These are phyloP conservation scores for Elegia similella DNA, from an alignment of 2,888 invertebrate genomes.

Conservation along the genomic window DNA sequence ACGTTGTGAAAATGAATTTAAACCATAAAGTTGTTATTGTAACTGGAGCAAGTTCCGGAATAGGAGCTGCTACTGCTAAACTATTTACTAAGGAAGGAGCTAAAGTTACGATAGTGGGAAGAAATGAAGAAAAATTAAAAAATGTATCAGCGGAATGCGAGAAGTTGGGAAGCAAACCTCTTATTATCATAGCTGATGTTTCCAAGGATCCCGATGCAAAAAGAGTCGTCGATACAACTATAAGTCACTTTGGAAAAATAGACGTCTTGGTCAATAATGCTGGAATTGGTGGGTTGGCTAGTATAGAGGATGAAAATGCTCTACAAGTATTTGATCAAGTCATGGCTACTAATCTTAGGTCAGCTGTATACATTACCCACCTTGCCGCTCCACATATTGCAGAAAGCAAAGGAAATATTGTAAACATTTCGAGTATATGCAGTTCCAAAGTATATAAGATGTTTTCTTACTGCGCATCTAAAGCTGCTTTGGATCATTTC, in stretches of 20 bases:
- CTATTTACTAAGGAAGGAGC: conserved; percentile 20
- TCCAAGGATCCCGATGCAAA: conserved; percentile 27
- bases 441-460: conserved; percentile 24
- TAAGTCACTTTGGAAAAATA: conserved; percentile 83
- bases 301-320: conserved; percentile 22
- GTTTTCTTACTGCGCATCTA: conserved; percentile 82
- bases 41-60: conserved; percentile 21
- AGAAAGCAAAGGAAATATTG: conserved; percentile 87
- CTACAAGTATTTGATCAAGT: conserved; percentile 44
- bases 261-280: conserved; percentile 85
- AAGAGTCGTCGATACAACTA: conserved; percentile 79
- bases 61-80: conserved; percentile 21
- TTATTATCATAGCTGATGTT: conserved; percentile 23
- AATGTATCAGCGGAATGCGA: conserved; percentile 9
- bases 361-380: conserved; percentile 86
- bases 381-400: conserved; percentile 89
- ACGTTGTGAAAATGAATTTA: conserved; percentile 14
- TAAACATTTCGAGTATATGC: conserved; percentile 90
- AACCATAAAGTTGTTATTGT: conserved; percentile 15
- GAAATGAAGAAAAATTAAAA: conserved; percentile 18
- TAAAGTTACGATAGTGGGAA: conserved; percentile 19
- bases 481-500: conserved; percentile 93
- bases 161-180: conserved; percentile 9
- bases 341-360: conserved; percentile 89
- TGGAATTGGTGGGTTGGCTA: conserved; percentile 19